Evolutionary conservation across 2,888 invertebrate species (phyloP).

Genomic region (Sinopyrophorus schimmeli): DNA sequence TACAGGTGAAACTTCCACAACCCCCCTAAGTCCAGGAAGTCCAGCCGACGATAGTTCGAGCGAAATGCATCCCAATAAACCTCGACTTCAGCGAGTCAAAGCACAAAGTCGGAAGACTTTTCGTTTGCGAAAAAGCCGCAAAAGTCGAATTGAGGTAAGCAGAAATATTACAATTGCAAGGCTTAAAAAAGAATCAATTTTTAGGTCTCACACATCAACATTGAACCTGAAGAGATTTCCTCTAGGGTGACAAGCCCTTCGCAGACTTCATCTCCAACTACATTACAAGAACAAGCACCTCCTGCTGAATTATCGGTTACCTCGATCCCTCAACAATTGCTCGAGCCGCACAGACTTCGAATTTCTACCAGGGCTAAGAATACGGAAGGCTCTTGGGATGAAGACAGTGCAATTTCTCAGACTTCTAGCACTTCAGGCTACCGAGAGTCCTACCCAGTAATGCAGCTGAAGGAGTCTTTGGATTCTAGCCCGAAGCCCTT

Average conservation of each 20-base stretch:
- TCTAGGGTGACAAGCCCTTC: conserved; percentile 12
- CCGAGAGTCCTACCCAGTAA: conserved; percentile 64
- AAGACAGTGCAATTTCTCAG: conserved; percentile 73
- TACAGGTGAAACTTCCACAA: conserved; percentile 75
- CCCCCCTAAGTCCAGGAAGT: conserved; percentile 74
- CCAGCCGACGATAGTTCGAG: conserved; percentile 71
- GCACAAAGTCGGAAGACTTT: conserved; percentile 95
- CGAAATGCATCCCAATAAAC: conserved; percentile 62
- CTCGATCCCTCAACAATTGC: conserved; percentile 36
- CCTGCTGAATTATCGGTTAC: conserved; percentile 40
- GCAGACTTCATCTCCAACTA: conserved; percentile 33
- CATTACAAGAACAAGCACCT: conserved; percentile 31
- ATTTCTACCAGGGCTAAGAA: conserved; percentile 49
- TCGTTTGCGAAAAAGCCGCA: conserved; percentile 78
- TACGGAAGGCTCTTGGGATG: conserved; percentile 79
- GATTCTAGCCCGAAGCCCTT: conserved; percentile 53
- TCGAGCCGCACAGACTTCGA: conserved; percentile 49
- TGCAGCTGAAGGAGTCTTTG: conserved; percentile 51
- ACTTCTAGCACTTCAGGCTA: conserved; percentile 88
- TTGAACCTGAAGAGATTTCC: conserved; percentile 27
- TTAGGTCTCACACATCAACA: conserved; percentile 25
- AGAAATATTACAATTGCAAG: too few relatives aligned
- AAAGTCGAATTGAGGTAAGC: conserved; percentile 69
- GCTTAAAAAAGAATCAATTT: background rate
- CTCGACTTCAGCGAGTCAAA: conserved; percentile 86